Evolutionary conservation across 2,888 invertebrate species (phyloP).

Genomic region (Megastigmus dorsalis): DNA sequence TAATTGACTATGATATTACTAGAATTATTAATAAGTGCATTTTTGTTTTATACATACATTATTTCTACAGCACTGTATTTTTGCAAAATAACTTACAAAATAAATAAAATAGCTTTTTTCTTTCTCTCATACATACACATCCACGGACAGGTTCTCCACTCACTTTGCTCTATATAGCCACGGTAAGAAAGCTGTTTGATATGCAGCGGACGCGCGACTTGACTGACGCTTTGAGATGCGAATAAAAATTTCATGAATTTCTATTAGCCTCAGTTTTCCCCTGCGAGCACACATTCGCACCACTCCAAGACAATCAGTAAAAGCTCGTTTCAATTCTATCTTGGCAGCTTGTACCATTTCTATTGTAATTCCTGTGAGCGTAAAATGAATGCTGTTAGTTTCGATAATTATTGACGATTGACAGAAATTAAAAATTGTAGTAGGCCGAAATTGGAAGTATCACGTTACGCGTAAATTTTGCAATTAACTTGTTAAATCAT

Average conservation of each 20-base stretch:
- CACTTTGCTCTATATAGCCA: neutral
- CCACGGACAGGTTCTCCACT: neutral
- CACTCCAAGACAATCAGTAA: conserved; percentile 8
- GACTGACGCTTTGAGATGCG: conserved; percentile 73
- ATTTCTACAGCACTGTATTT: neutral
- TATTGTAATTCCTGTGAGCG: too few species aligned
- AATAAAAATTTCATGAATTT: conserved; percentile 75
- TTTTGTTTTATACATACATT: neutral
- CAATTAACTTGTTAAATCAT: too few species aligned
- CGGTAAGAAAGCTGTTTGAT: conserved; percentile 66
- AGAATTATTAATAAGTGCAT: neutral
- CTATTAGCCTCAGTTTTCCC: conserved; percentile 71
- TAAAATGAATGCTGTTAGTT: too few species aligned
- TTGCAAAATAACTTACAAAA: too few species aligned
- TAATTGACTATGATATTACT: neutral
- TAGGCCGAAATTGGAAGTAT: too few species aligned
- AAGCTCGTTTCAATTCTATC: neutral
- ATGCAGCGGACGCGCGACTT: conserved; percentile 70
- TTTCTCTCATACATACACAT: too few species aligned
- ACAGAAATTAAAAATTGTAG: too few species aligned
- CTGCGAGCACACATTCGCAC: conserved; percentile 59
- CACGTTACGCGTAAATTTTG: too few species aligned
- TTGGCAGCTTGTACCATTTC: too few species aligned
- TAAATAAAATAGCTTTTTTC: too few species aligned
- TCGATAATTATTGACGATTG: too few species aligned